These are phyloP conservation scores for Teleopsis dalmanni DNA, from an alignment of 1,140 invertebrate genomes.

Conservation along the genomic window DNA sequence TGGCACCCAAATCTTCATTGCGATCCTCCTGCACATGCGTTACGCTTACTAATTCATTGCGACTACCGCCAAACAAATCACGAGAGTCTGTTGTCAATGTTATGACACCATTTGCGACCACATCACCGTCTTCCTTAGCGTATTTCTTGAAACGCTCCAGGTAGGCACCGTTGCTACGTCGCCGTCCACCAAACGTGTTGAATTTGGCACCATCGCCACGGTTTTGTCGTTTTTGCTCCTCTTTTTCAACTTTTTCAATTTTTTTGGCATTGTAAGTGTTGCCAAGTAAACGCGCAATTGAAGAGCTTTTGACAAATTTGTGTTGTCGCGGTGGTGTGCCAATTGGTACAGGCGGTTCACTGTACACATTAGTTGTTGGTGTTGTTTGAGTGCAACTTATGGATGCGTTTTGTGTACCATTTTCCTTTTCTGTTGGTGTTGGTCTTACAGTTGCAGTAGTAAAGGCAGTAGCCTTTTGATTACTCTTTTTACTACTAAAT, in stretches of 20 bases:
- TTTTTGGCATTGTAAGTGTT: slow-evolving; percentile 43
- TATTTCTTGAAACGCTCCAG: slow-evolving; percentile 37
- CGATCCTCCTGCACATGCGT: slow-evolving; percentile 14
- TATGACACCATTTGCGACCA: background rate
- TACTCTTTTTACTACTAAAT: background rate
- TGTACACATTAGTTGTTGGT: background rate
- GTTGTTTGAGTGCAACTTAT: background rate
- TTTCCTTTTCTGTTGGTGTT: too few species aligned
- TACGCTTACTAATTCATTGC: slow-evolving; percentile 5
- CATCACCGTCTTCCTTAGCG: slow-evolving; percentile 37
- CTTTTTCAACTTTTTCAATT: slow-evolving; percentile 36
- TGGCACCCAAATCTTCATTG: slow-evolving; percentile 47
- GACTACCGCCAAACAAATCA: too few species aligned
- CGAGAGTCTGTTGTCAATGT: too few species aligned
- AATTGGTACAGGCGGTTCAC: slow-evolving; percentile 12
- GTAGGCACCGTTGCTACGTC: slow-evolving; percentile 27
- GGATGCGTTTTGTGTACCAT: background rate
- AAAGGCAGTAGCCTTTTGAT: slow-evolving; percentile 3
- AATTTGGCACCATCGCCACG: slow-evolving; percentile 27
- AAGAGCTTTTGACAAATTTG: slow-evolving; percentile 39
- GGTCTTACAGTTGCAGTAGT: too few species aligned
- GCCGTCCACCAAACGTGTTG: slow-evolving; percentile 31
- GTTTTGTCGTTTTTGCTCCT: slow-evolving; percentile 9
- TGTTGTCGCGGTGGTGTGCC: slow-evolving; percentile 35
- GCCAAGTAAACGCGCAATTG: slow-evolving; percentile 35